Conservation (phyloP, 2,797 vertebrate species). For the Neostethus bicornis region DNA sequence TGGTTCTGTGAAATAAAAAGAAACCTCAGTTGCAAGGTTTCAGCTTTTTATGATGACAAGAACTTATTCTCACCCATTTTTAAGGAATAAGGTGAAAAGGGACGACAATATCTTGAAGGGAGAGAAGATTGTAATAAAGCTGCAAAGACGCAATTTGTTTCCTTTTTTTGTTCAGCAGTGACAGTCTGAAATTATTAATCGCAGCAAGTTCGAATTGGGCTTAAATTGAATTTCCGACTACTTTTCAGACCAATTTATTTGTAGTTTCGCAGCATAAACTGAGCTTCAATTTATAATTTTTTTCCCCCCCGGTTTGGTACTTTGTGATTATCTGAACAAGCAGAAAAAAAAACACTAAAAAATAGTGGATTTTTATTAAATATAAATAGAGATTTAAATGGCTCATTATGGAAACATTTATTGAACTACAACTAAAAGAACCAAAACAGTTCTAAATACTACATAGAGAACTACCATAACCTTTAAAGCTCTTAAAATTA, state of each 20-base stretch:
- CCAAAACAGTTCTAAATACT: background rate
- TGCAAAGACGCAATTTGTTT: constrained; percentile 34
- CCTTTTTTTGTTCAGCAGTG: constrained; percentile 34
- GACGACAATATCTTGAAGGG: constrained; percentile 52
- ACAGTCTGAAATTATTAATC: constrained; percentile 33
- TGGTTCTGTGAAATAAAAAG: background rate
- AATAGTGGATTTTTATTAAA: too few relatives aligned
- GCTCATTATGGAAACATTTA: background rate
- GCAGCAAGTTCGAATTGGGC: constrained; percentile 39
- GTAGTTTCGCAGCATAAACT: constrained; percentile 7
- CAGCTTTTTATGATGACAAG: too few relatives aligned
- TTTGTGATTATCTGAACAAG: background rate
- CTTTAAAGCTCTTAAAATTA: background rate
- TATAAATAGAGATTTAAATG: constrained; percentile 2
- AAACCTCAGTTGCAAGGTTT: too few relatives aligned
- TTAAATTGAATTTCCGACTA: constrained; percentile 25
- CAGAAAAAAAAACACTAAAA: background rate
- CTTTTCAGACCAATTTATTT: constrained; percentile 23
- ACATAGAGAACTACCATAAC: background rate
- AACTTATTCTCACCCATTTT: too few relatives aligned
- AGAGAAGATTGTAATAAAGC: constrained; percentile 33
- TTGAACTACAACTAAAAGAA: constrained; percentile 1
- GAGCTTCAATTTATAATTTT: background rate
- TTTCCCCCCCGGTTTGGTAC: background rate
- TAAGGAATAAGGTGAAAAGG: constrained; percentile 71